Conservation (phyloP, 2,797 vertebrate species). For the Manis crassicaudata region DNA sequence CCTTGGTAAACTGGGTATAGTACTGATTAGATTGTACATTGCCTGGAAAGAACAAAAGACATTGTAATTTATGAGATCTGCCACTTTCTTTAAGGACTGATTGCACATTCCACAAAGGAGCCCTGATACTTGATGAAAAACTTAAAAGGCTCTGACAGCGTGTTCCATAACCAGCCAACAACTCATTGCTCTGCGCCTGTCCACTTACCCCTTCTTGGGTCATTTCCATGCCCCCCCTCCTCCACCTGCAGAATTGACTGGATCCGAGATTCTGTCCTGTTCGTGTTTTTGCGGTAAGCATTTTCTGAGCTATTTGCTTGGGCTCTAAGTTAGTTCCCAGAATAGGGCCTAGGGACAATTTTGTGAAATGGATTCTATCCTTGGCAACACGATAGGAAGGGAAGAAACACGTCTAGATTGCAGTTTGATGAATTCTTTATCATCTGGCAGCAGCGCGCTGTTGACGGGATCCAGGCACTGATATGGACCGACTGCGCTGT, state of each 20-base stretch:
- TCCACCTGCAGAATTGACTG: background rate
- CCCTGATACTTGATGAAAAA: background rate
- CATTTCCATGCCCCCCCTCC: background rate
- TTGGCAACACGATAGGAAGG: background rate
- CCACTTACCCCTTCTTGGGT: background rate
- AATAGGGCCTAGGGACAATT: background rate
- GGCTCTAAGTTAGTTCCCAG: constrained; percentile 1
- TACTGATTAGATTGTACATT: background rate
- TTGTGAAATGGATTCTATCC: constrained; percentile 23
- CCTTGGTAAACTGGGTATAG: background rate
- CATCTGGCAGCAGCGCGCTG: background rate
- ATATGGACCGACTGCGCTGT: background rate
- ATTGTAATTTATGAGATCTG: constrained; percentile 19
- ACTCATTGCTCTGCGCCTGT: background rate
- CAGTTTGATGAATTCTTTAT: constrained; percentile 26
- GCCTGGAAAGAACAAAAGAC: background rate
- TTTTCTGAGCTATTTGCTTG: constrained; percentile 3
- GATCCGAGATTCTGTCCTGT: background rate
- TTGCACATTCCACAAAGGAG: background rate
- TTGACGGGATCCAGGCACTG: background rate
- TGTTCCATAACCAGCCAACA: background rate
- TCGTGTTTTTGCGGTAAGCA: background rate
- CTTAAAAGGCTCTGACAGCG: background rate
- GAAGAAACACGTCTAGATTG: background rate
- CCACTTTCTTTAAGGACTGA: constrained; percentile 45